phyloP scores from a whole-genome alignment of 2,888 invertebrate genomes.

The Serripes groenlandicus region DNA sequence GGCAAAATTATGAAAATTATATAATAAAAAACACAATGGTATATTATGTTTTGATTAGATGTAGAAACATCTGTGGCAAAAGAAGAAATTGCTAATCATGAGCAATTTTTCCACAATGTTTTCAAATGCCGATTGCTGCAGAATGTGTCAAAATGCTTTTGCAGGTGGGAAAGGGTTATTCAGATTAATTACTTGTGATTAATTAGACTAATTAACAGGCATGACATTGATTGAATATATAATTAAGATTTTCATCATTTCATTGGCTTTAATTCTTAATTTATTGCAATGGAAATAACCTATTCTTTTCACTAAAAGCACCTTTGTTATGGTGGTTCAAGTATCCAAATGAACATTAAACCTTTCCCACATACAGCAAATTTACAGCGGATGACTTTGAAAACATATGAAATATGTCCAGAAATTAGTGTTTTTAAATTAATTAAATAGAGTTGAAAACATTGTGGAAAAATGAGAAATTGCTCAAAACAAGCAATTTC shows the following conservation, averaged over 20 bases:
- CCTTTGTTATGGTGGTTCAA: too few species aligned
- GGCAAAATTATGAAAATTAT: too few species aligned
- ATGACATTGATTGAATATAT: conserved; percentile 57
- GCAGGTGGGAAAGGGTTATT: background rate
- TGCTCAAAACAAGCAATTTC: too few species aligned
- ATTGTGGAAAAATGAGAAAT: too few species aligned
- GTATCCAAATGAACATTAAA: too few species aligned
- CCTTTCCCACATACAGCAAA: too few species aligned
- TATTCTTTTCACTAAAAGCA: background rate
- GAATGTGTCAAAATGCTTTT: background rate
- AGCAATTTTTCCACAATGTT: background rate
- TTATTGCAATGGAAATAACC: conserved; percentile 7
- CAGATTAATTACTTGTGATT: conserved; percentile 48
- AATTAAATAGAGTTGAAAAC: too few species aligned
- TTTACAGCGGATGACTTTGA: too few species aligned
- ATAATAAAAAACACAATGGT: background rate
- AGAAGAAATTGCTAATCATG: background rate
- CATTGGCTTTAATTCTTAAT: background rate
- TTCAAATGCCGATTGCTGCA: background rate
- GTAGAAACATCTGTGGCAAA: background rate
- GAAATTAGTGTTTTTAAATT: too few species aligned
- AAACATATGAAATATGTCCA: too few species aligned
- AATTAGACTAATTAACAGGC: conserved; percentile 55
- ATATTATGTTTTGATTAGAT: background rate
- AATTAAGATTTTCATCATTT: conserved; percentile 38